Percentiles rank a stretch among this genome's conserved stretches.
Conservation (phyloP, 2,888 invertebrate genomes). For the Drosophila longiperda region DNA sequence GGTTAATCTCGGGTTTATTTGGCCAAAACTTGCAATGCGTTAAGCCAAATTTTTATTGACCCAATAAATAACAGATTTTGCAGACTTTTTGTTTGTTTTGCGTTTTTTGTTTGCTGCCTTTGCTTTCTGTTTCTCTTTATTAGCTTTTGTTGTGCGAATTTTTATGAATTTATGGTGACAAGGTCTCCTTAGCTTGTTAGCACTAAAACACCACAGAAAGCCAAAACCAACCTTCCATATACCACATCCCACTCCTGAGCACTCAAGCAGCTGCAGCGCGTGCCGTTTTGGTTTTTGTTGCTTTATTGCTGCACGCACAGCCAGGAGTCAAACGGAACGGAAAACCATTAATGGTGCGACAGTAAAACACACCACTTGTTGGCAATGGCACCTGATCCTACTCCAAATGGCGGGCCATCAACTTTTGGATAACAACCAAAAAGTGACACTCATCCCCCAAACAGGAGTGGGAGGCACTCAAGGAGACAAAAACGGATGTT, state of each 20-base stretch:
- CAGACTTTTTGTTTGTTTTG: conserved; percentile 1
- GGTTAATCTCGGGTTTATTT: conserved; percentile 49
- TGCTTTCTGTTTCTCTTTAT: conserved; percentile 33
- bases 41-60: conserved; percentile 74
- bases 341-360: conserved; percentile 65
- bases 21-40: conserved; percentile 65
- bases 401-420: conserved; percentile 35
- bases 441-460: conserved; percentile 2
- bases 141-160: conserved; percentile 41
- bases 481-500: conserved; percentile 25
- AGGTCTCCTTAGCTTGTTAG: conserved; percentile 46
- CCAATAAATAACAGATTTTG: conserved; percentile 76
- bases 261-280: conserved; percentile 66
- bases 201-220: conserved; percentile 14
- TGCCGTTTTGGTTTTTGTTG: conserved; percentile 20
- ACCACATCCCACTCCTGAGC: conserved; percentile 29
- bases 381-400: conserved; percentile 52
- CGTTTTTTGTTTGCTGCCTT: conserved; percentile 8
- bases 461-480: conserved; percentile 18
- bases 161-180: conserved; percentile 64
- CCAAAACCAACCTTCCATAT: conserved; percentile 4
- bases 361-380: conserved; percentile 79
- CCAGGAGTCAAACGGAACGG: conserved; percentile 29
- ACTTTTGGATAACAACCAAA: conserved; percentile 26
- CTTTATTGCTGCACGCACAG: conserved; percentile 61